Evolutionary conservation across 2,888 invertebrate genomes (phyloP).

Genomic region (Spatulosminthurus flaviceps): DNA sequence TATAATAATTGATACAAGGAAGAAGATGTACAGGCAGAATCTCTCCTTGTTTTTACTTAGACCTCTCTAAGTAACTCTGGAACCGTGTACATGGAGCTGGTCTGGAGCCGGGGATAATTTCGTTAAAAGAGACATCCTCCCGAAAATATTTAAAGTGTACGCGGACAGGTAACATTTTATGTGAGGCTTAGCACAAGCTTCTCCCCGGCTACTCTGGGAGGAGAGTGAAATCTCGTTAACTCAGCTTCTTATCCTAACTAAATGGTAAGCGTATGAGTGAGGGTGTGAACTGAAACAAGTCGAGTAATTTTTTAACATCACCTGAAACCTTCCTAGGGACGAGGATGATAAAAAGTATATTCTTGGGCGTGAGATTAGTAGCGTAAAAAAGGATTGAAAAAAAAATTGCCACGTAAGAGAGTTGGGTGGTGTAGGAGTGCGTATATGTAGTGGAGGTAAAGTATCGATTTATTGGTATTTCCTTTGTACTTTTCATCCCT

Average conservation of each 20-base stretch:
- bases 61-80: too few relatives aligned
- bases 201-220: background rate
- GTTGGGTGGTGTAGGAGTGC: too few relatives aligned
- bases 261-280: conserved; percentile 25
- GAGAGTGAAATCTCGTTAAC: background rate
- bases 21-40: too few relatives aligned
- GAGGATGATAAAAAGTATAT: background rate
- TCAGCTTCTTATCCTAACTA: conserved; percentile 20
- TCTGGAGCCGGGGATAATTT: too few relatives aligned
- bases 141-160: too few relatives aligned
- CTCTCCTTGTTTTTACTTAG: too few relatives aligned
- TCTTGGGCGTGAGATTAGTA: conserved; percentile 36
- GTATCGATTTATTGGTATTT: conserved; percentile 46
- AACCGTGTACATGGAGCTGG: too few relatives aligned
- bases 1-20: too few relatives aligned
- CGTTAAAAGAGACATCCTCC: too few relatives aligned
- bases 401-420: conserved; percentile 1
- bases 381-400: background rate
- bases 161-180: too few relatives aligned
- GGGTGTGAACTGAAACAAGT: conserved; percentile 35
- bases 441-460: too few relatives aligned
- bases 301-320: background rate
- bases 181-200: background rate
- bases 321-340: background rate
- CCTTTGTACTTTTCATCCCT: background rate